Evolutionary conservation across 1,140 invertebrate species (phyloP).

Genomic region (Aphidius ervi): DNA sequence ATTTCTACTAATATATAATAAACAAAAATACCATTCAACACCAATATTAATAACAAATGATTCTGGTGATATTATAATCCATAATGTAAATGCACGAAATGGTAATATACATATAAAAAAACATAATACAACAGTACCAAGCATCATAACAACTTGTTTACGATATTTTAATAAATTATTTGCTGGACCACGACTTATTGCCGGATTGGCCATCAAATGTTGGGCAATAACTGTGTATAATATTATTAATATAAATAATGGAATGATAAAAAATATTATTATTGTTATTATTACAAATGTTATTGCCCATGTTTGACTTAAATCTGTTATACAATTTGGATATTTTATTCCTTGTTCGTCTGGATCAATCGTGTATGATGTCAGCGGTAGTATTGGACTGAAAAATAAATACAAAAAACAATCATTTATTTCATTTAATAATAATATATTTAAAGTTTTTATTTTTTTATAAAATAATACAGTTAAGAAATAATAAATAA

Average conservation of each 20-base stretch:
- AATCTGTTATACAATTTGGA: conserved; percentile 71
- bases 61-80: conserved; percentile 72
- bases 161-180: conserved; percentile 60
- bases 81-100: conserved; percentile 78
- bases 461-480: too few relatives aligned
- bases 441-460: too few relatives aligned
- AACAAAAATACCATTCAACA: conserved; percentile 75
- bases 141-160: conserved; percentile 81
- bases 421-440: not conserved
- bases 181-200: conserved; percentile 60
- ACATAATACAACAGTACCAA: conserved; percentile 83
- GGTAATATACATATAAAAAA: conserved; percentile 89
- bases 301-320: conserved; percentile 65
- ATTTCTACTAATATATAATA: conserved; percentile 80
- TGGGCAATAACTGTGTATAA: conserved; percentile 80
- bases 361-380: conserved; percentile 64
- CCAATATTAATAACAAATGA: conserved; percentile 62
- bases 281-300: conserved; percentile 77
- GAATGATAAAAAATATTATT: conserved; percentile 78
- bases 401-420: conserved; percentile 35
- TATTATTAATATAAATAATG: conserved; percentile 72
- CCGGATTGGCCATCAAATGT: conserved; percentile 74
- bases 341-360: conserved; percentile 68
- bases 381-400: conserved; percentile 77
- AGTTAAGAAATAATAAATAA: too few relatives aligned